These are phyloP conservation scores for Sardina pilchardus DNA, from an alignment of 2,113 vertebrate genomes.

Conservation along the genomic window DNA sequence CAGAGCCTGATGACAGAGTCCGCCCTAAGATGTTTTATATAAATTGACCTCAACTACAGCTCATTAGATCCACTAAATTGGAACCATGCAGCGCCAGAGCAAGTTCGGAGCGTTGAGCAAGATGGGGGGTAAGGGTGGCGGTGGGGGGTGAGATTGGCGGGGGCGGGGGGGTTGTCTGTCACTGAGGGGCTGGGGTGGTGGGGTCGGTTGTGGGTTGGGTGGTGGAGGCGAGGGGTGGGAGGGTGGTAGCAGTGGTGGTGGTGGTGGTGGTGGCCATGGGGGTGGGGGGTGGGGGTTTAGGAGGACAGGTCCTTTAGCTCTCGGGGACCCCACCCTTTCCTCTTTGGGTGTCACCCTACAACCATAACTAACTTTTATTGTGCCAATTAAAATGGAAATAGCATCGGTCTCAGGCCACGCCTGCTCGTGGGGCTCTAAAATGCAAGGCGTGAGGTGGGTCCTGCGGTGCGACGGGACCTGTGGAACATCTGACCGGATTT, in stretches of 20 bases:
- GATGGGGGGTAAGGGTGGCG: constrained; percentile 22
- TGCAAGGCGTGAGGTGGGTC: constrained; percentile 14
- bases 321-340: constrained; percentile 26
- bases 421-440: neutral
- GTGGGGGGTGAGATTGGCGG: no score
- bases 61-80: constrained; percentile 79
- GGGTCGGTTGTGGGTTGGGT: neutral
- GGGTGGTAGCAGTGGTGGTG: neutral
- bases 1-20: constrained; percentile 77
- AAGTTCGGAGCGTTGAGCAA: constrained; percentile 39
- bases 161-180: constrained; percentile 19
- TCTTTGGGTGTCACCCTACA: neutral
- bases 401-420: neutral
- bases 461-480: neutral
- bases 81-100: constrained; percentile 71
- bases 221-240: neutral
- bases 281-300: constrained; percentile 20
- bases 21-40: constrained; percentile 72
- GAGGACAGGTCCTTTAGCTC: constrained; percentile 21
- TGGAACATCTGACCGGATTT: constrained; percentile 20
- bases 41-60: constrained; percentile 81
- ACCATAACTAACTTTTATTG: neutral
- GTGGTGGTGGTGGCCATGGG: neutral
- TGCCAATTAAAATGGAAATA: constrained; percentile 7
- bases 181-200: constrained; percentile 21